Evolutionary conservation across 2,888 invertebrate genomes (phyloP), one percentile per base, ranked within the genome.

Genomic region (Craniophora ligustri): DNA sequence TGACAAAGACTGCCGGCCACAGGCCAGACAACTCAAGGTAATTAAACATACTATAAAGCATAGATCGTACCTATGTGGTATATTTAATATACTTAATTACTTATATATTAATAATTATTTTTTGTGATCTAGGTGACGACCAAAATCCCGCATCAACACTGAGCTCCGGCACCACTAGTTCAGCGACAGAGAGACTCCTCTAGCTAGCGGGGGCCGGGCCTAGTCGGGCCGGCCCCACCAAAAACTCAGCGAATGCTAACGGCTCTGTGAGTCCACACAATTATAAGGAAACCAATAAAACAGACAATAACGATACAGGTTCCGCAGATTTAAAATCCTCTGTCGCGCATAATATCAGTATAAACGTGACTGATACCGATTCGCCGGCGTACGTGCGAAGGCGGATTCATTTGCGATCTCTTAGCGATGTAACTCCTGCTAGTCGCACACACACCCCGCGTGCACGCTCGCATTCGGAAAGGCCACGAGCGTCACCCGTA

Each of bases 1-100:
- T 98, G 97, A 97, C 97, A 97, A 95, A 95, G 95, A 95, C 95
- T 96, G 90, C 93, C 91, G 92, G 94, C 94, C 92, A 82, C 92
- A 65, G 93, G 93, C 93, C 94, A 92, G 78, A 89, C 82, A 78
- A 89, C 84, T 86, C 92, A 91, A 92, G 92, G 92, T 92, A 75
- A 47, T 42, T 18, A 31, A 3, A 5, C n/a, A 10, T 21, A 11
- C 41, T 55, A 23, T 38, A 11, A 28, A 36, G n/a, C n/a, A n/a
- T n/a, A n/a, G n/a, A n/a, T n/a, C n/a, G n/a, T n/a, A n/a, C n/a
- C n/a, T n/a, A n/a, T n/a, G n/a, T n/a, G n/a, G n/a, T n/a, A n/a
- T n/a, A n/a, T 5, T 32, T 7, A 13, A 35, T 7, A 6, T n/a
- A 13, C 23, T 38, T 0, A 35, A 19, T 3, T 8, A 14, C 26